These are phyloP conservation scores for Limnodromus scolopaceus DNA, from an alignment of 2,797 vertebrate genomes.

Conservation along the genomic window DNA sequence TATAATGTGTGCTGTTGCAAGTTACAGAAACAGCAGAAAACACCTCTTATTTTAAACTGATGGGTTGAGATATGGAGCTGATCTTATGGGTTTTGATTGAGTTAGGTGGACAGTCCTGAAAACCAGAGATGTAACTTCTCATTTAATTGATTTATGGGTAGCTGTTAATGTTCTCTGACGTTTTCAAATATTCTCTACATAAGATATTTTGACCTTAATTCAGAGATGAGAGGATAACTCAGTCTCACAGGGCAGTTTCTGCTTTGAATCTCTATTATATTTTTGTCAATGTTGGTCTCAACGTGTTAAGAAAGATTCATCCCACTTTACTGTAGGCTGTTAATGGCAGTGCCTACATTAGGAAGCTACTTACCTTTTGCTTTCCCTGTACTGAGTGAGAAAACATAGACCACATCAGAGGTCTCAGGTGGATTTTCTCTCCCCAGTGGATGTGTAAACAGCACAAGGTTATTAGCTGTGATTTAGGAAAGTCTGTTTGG, in stretches of 20 bases:
- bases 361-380: background rate
- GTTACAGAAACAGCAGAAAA: background rate
- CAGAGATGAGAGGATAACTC: background rate
- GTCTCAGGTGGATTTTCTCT: background rate
- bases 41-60: fast-evolving
- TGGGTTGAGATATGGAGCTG: too few species aligned
- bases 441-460: background rate
- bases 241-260: background rate
- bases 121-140: background rate
- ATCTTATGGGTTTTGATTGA: background rate
- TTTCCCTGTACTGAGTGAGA: background rate
- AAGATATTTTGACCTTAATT: background rate
- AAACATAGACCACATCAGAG: background rate
- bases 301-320: background rate
- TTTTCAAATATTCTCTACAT: background rate
- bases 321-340: background rate
- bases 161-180: background rate
- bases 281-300: background rate
- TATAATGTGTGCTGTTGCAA: background rate
- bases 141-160: background rate
- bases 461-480: background rate
- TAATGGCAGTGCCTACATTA: background rate
- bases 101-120: background rate
- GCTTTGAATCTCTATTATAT: background rate
- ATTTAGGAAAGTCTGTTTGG: background rate